Evolutionary conservation across 2,888 invertebrate species (phyloP).

Genomic region (Podotricha telesiphe): DNA sequence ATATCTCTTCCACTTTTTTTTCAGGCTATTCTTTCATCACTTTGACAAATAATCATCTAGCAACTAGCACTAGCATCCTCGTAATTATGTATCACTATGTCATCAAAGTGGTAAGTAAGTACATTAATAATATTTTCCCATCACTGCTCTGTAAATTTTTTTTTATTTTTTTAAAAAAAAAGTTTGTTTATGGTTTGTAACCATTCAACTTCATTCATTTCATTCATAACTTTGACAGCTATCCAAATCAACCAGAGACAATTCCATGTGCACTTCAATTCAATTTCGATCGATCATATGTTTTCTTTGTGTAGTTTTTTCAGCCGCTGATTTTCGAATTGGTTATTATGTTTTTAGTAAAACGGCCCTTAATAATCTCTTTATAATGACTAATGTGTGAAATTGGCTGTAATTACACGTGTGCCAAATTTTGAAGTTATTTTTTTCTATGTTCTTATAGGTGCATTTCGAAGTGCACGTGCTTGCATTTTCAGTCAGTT

Average conservation of each 20-base stretch:
- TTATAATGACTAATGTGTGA: constrained; percentile 45
- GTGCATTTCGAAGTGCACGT: constrained; percentile 78
- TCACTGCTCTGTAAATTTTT: neutral
- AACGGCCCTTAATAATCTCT: constrained; percentile 46
- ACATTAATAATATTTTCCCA: neutral
- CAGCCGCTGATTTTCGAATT: constrained; percentile 82
- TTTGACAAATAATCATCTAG: constrained; percentile 41
- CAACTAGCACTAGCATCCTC: constrained; percentile 16
- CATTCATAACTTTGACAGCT: constrained; percentile 50
- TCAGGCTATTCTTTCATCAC: constrained; percentile 55
- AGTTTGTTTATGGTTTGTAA: neutral
- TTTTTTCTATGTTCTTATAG: constrained; percentile 53
- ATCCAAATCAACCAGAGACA: constrained; percentile 61
- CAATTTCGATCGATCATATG: constrained; percentile 81
- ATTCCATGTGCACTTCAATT: constrained; percentile 80
- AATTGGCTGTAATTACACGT: constrained; percentile 3
- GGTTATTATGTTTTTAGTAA: constrained; percentile 65
- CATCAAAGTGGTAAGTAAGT: constrained; percentile 14
- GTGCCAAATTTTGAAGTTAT: constrained; percentile 27
- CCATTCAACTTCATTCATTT: constrained; percentile 21
- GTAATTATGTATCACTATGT: neutral
- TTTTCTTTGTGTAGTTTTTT: constrained; percentile 84
- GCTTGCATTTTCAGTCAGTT: constrained; percentile 78
- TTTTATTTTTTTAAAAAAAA: neutral
- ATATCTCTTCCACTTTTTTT: constrained; percentile 44